Percentiles rank a stretch among this genome's conserved stretches.
Evolutionary conservation across 2,888 invertebrate species (phyloP).

Genomic region (Suillia variegata): DNA sequence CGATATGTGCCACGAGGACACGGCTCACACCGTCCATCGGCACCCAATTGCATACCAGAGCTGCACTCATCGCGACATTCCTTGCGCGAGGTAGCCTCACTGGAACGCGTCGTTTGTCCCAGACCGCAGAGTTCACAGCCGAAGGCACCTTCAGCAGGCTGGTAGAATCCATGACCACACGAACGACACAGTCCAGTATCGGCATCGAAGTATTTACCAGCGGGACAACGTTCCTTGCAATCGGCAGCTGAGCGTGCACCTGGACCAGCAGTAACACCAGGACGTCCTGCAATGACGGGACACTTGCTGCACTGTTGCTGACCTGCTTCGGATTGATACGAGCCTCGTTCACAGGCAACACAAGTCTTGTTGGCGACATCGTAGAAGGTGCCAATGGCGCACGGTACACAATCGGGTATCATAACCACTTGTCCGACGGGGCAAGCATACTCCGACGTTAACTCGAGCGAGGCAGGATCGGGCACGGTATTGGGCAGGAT

Average conservation of each 20-base stretch:
- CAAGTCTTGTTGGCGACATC: slow-evolving; percentile 78
- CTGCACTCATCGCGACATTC: slow-evolving; percentile 90
- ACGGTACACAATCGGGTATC: slow-evolving; percentile 92
- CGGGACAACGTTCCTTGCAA: slow-evolving; percentile 92
- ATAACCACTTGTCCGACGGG: slow-evolving; percentile 92
- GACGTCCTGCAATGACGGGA: slow-evolving; percentile 86
- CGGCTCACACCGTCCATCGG: slow-evolving; percentile 89
- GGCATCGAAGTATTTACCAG: slow-evolving; percentile 92
- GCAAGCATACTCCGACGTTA: slow-evolving; percentile 93
- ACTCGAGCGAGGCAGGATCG: slow-evolving; percentile 83
- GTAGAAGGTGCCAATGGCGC: slow-evolving; percentile 88
- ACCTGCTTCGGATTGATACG: slow-evolving; percentile 92
- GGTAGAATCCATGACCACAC: slow-evolving; percentile 94
- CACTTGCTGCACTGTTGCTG: slow-evolving; percentile 88
- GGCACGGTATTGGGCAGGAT: slow-evolving; percentile 93
- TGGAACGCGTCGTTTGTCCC: slow-evolving; percentile 89
- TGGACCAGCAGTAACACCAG: slow-evolving; percentile 84
- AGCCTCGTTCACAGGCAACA: slow-evolving; percentile 83
- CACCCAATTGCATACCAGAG: slow-evolving; percentile 79
- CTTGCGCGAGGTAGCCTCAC: slow-evolving; percentile 83
- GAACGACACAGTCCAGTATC: slow-evolving; percentile 85
- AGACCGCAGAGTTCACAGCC: slow-evolving; percentile 85
- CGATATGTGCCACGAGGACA: slow-evolving; percentile 90
- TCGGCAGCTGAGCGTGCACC: slow-evolving; percentile 88
- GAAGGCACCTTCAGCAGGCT: slow-evolving; percentile 89